These are phyloP conservation scores for Chrysocyon brachyurus DNA, from an alignment of 2,797 vertebrate genomes.

Conservation along the genomic window DNA sequence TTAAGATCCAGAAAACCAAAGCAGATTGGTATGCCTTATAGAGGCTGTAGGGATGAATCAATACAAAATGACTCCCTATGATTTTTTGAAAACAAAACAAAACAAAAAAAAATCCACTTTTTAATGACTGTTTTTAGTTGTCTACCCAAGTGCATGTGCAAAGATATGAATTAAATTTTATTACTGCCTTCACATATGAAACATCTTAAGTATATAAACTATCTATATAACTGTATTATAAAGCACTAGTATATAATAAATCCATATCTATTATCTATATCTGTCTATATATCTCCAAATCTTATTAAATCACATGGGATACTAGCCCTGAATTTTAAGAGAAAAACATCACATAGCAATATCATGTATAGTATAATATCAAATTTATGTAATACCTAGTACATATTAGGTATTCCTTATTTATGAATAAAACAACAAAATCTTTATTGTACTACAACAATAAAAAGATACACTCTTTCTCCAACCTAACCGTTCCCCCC, in stretches of 20 bases:
- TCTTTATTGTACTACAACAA: not conserved
- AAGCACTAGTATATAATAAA: too few species aligned
- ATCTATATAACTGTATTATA: not conserved
- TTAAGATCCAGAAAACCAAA: not conserved
- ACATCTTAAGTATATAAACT: not conserved
- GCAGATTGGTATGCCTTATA: not conserved
- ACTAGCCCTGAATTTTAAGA: not conserved
- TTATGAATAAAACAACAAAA: not conserved
- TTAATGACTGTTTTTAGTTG: not conserved
- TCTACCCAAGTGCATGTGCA: not conserved
- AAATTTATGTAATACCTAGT: not conserved
- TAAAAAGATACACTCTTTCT: not conserved
- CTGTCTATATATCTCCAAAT: not conserved
- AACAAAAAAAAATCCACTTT: fast-evolving
- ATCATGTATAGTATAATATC: not conserved
- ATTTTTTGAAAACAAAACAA: not conserved
- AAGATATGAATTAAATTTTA: not conserved
- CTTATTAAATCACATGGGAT: not conserved
- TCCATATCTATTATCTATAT: not conserved
- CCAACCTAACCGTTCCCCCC: not conserved
- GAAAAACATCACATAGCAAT: not conserved
- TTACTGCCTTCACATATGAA: not conserved
- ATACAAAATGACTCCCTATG: not conserved
- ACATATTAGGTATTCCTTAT: not conserved
- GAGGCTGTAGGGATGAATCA: not conserved